These are phyloP conservation scores for Merodon equestris DNA, from an alignment of 2,888 invertebrate species.

Conservation along the genomic window DNA sequence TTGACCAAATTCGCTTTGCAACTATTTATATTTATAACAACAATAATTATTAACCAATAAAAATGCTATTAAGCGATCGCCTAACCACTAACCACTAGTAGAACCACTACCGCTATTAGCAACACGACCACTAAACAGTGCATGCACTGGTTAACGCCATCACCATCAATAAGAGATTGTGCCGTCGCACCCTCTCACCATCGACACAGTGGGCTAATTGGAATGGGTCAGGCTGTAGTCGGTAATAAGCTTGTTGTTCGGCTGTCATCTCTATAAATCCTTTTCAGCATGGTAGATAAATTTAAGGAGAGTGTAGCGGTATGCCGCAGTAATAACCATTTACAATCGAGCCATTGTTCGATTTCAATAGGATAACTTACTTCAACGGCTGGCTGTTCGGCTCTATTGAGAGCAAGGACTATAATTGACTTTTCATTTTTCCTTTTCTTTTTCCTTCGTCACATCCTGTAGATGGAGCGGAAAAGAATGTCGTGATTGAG, in stretches of 20 bases:
- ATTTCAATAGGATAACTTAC: conserved; percentile 20
- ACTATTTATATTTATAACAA: conserved; percentile 15
- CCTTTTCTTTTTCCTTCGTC: conserved; percentile 27
- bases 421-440: conserved; percentile 13
- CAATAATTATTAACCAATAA: conserved; percentile 49
- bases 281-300: too few relatives aligned
- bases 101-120: too few relatives aligned
- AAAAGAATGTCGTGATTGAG: conserved; percentile 77
- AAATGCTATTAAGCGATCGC: conserved; percentile 48
- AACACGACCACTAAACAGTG: conserved; percentile 14
- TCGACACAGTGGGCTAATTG: too few relatives aligned
- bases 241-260: conserved; percentile 54
- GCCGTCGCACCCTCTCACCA: conserved; percentile 11
- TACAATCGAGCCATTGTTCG: conserved; percentile 42
- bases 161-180: conserved; percentile 35
- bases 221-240: conserved; percentile 31
- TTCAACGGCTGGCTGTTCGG: not conserved
- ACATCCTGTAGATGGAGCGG: conserved; percentile 51
- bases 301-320: not conserved
- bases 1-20: too few relatives aligned
- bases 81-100: conserved; percentile 48
- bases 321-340: conserved; percentile 9
- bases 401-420: not conserved
- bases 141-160: conserved; percentile 17
- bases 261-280: not conserved